phyloP scores from a whole-genome alignment of 2,888 invertebrate species.

The Ptilodon capucinus region DNA sequence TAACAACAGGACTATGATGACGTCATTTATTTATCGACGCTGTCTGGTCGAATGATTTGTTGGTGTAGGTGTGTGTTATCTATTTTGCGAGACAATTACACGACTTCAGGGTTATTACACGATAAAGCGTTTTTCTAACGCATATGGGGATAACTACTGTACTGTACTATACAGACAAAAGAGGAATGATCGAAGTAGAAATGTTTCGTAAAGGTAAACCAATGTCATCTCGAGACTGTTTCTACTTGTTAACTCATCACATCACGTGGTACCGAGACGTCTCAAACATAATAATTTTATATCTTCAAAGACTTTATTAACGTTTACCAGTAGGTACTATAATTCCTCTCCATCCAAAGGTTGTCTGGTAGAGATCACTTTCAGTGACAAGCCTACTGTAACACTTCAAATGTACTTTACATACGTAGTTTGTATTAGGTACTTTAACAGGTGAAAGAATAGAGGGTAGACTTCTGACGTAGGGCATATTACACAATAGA shows the following conservation, averaged over 20 bases:
- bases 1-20: not conserved
- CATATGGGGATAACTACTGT: not conserved
- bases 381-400: too few relatives aligned
- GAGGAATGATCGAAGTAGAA: constrained; percentile 17
- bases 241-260: constrained; percentile 44
- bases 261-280: constrained; percentile 46
- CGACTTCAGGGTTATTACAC: not conserved
- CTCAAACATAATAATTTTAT: constrained; percentile 65
- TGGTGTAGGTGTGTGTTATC: not conserved
- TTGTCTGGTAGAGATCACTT: too few relatives aligned
- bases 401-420: too few relatives aligned
- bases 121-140: not conserved
- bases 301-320: constrained; percentile 70
- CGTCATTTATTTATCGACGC: not conserved
- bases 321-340: too few relatives aligned
- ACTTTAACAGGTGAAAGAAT: too few relatives aligned
- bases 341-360: too few relatives aligned
- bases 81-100: not conserved
- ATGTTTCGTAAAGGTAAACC: constrained; percentile 7
- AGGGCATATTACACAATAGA: too few relatives aligned
- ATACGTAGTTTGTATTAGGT: too few relatives aligned
- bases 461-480: too few relatives aligned
- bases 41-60: not conserved
- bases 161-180: constrained; percentile 8
- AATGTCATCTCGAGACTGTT: constrained; percentile 30